phyloP scores from a whole-genome alignment of 2,797 vertebrate genomes.

The Miichthys miiuy region DNA sequence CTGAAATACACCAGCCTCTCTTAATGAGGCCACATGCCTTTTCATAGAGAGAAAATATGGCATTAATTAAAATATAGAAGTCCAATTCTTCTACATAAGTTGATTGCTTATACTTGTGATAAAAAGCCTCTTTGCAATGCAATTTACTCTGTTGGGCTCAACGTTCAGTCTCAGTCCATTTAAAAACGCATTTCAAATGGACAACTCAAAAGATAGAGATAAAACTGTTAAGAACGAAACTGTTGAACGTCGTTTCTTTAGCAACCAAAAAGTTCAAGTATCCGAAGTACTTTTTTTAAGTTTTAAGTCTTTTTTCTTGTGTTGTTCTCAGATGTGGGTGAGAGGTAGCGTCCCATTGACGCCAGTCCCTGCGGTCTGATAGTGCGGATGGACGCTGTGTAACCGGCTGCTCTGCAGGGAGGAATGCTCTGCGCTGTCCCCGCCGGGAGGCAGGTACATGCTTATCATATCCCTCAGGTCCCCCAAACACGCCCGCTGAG shows the following conservation, averaged over 20 bases:
- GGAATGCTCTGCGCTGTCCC: constrained; percentile 93
- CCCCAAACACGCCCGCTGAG: constrained; percentile 96
- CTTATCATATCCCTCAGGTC: constrained; percentile 99
- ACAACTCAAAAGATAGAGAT: constrained; percentile 74
- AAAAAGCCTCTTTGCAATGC: constrained; percentile 81
- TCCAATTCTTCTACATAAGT: constrained; percentile 85
- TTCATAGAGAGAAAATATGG: constrained; percentile 86
- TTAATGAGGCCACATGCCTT: constrained; percentile 85
- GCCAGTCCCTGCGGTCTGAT: constrained; percentile 94
- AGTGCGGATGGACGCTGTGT: constrained; percentile 98
- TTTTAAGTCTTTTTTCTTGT: constrained; percentile 67
- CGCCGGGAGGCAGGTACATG: constrained; percentile 99
- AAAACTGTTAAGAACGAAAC: constrained; percentile 70
- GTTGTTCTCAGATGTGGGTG: constrained; percentile 92
- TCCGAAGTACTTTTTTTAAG: constrained; percentile 82
- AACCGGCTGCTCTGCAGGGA: constrained; percentile 93
- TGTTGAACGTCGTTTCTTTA: constrained; percentile 74
- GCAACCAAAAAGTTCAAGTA: constrained; percentile 88
- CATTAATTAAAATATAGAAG: constrained; percentile 86
- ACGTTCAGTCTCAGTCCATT: constrained; percentile 78
- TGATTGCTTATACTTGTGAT: constrained; percentile 86
- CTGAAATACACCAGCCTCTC: constrained; percentile 86
- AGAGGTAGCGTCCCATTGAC: constrained; percentile 98
- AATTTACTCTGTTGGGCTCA: constrained; percentile 78
- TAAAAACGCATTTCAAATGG: constrained; percentile 75